Evolutionary conservation across 2,113 vertebrate genomes (phyloP), one percentile per base, ranked within the genome.

Genomic region (Microcebus griseorufus): DNA sequence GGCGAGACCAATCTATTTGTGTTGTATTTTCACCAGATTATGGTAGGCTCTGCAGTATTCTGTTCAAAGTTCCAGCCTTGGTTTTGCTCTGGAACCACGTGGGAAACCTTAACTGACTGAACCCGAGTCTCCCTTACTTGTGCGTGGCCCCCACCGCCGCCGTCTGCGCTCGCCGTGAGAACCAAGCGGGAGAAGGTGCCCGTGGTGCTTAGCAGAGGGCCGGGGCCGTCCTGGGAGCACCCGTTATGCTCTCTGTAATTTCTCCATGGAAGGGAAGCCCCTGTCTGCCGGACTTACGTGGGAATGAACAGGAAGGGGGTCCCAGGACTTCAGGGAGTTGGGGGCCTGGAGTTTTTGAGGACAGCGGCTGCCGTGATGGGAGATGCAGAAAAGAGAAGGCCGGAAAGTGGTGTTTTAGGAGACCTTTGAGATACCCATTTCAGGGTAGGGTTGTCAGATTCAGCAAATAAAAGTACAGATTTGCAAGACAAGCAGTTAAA

Each of bases 191-290:
- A 73, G 11, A 53, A 27, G 23, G 27, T 0, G 0, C 10, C 55
- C 2, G n/a, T 34, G 3, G 2, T 16, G 62, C 51, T 48, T 12
- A 4, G 37, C 20, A 16, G 39, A 78, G 88, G 80, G n/a, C 85
- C 12, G 1, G 11, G 9, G 27, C 29, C 3, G 20, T 67, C 39
- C 27, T 18, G 11, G 65, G 55, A n/a, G 78, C 69, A 29, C 6
- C 14, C 0, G 3, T 58, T 16, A 8, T 6, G n/a, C 0, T 29
- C 58, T 16, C 27, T 10, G 6, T 10, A 1, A 14, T 25, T 17
- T 84, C 62, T 32, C 12, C 12, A 9, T 20, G 32, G 12, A 62
- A 84, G 72, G 17, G 23, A 80, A 4, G 1, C 3, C 34, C 13
- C 51, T 9, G 9, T 20, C 75, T 80, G 25, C 34, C 84, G 53